phyloP scores from a whole-genome alignment of 2,113 vertebrate genomes.

The Girardinichthys multiradiatus region DNA sequence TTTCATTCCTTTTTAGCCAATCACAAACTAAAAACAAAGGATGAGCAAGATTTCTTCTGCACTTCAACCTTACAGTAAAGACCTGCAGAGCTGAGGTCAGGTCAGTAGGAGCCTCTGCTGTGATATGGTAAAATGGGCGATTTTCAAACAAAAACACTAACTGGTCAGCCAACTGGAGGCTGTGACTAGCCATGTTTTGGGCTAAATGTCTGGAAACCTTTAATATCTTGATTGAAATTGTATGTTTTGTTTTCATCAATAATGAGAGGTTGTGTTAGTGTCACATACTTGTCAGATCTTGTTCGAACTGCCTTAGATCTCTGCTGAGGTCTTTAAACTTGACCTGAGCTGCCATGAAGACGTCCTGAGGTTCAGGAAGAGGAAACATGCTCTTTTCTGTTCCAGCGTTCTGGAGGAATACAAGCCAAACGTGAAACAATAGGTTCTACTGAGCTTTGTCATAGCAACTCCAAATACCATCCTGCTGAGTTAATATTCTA shows the following conservation, averaged over 20 bases:
- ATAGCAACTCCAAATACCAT: background rate
- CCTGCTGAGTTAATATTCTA: background rate
- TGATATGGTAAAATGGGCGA: constrained; percentile 64
- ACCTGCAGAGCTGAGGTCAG: constrained; percentile 51
- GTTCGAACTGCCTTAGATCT: constrained; percentile 88
- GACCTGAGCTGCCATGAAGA: constrained; percentile 94
- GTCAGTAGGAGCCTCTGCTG: constrained; percentile 56
- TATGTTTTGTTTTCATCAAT: background rate
- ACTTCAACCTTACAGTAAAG: too few relatives aligned
- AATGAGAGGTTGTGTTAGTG: background rate
- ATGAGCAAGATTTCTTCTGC: too few relatives aligned
- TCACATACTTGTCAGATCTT: constrained; percentile 88
- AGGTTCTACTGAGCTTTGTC: background rate
- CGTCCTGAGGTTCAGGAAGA: constrained; percentile 92
- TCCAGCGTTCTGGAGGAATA: constrained; percentile 84
- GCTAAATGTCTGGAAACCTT: constrained; percentile 24
- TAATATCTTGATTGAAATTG: background rate
- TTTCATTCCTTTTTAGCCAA: too few relatives aligned
- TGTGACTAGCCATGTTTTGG: constrained; percentile 14
- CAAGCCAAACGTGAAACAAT: background rate
- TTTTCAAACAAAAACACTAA: constrained; percentile 60
- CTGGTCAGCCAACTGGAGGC: constrained; percentile 30
- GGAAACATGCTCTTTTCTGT: constrained; percentile 91
- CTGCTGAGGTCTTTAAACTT: constrained; percentile 92
- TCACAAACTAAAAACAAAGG: too few relatives aligned